Conservation (phyloP, 1,140 invertebrate genomes). For the Dendroctonus valens region DNA sequence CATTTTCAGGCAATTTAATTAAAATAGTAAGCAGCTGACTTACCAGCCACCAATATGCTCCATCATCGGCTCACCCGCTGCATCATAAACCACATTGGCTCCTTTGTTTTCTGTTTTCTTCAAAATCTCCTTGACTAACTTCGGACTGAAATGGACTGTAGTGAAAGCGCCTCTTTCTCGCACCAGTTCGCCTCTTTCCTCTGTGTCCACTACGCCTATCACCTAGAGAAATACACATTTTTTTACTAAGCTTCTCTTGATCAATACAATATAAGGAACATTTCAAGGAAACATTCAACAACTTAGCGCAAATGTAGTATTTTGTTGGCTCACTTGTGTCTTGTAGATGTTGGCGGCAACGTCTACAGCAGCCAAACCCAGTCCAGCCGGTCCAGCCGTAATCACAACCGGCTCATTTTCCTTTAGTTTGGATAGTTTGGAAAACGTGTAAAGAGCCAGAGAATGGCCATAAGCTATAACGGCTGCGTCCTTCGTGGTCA, state of each 20-base stretch:
- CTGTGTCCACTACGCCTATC: slow-evolving; percentile 56
- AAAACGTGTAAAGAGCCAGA: slow-evolving; percentile 56
- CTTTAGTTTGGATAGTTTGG: slow-evolving; percentile 52
- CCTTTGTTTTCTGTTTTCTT: slow-evolving; percentile 55
- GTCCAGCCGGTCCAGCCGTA: slow-evolving; percentile 57
- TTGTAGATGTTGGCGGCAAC: slow-evolving; percentile 58
- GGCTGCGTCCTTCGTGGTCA: slow-evolving; percentile 54
- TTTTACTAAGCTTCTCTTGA: too few species aligned
- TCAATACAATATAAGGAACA: too few species aligned
- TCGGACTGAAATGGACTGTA: slow-evolving; percentile 53
- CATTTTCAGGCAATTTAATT: too few species aligned
- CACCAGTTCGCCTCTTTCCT: slow-evolving; percentile 56
- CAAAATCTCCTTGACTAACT: slow-evolving; percentile 54
- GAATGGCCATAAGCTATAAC: slow-evolving; percentile 56
- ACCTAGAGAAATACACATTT: too few species aligned
- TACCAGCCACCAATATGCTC: slow-evolving; percentile 54
- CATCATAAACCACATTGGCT: slow-evolving; percentile 58
- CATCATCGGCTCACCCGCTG: slow-evolving; percentile 58
- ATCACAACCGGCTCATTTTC: slow-evolving; percentile 54
- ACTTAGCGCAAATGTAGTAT: too few species aligned
- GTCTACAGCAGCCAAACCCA: slow-evolving; percentile 60
- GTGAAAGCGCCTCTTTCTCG: slow-evolving; percentile 57
- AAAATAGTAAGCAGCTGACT: slow-evolving; percentile 9
- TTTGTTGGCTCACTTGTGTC: slow-evolving; percentile 50
- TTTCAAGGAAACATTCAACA: too few species aligned